These are phyloP conservation scores for Blastobasis adustella DNA, from an alignment of 2,888 invertebrate genomes.

Conservation along the genomic window DNA sequence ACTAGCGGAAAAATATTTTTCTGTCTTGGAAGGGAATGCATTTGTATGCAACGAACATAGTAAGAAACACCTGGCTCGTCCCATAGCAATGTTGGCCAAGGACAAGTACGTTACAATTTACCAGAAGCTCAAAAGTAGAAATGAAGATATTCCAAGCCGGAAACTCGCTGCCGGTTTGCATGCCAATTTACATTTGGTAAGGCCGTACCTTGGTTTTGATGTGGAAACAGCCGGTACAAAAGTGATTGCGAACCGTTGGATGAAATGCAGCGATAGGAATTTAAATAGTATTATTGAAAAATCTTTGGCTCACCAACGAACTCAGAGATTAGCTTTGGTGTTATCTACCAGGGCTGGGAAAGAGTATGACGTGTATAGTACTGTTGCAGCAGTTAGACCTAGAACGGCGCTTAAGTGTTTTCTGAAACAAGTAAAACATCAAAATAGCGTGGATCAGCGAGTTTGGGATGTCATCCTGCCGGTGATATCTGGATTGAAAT, in stretches of 20 bases:
- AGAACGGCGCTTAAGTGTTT: conserved; percentile 28
- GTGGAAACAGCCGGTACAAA: conserved; percentile 33
- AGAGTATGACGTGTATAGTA: conserved; percentile 19
- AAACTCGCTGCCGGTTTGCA: conserved; percentile 27
- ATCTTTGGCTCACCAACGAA: conserved; percentile 28
- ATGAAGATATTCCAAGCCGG: conserved; percentile 10
- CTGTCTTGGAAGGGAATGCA: conserved; percentile 10
- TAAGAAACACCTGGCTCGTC: conserved; percentile 14
- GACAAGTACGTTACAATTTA: not conserved
- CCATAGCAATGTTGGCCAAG: conserved; percentile 11
- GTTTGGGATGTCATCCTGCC: conserved; percentile 39
- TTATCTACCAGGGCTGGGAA: conserved; percentile 25
- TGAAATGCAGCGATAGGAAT: conserved; percentile 24
- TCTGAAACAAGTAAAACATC: conserved; percentile 20
- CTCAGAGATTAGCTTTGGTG: conserved; percentile 28
- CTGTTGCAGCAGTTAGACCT: conserved; percentile 26
- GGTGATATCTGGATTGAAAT: conserved; percentile 22
- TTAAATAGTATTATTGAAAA: conserved; percentile 20
- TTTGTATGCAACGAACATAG: not conserved
- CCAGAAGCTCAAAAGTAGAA: conserved; percentile 11
- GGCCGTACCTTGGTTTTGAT: conserved; percentile 29
- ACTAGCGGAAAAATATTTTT: conserved; percentile 24
- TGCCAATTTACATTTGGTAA: conserved; percentile 32
- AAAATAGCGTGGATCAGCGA: conserved; percentile 17
- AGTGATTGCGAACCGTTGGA: conserved; percentile 32